Evolutionary conservation across 2,113 vertebrate genomes (phyloP).

Genomic region (Lipotes vexillifer): DNA sequence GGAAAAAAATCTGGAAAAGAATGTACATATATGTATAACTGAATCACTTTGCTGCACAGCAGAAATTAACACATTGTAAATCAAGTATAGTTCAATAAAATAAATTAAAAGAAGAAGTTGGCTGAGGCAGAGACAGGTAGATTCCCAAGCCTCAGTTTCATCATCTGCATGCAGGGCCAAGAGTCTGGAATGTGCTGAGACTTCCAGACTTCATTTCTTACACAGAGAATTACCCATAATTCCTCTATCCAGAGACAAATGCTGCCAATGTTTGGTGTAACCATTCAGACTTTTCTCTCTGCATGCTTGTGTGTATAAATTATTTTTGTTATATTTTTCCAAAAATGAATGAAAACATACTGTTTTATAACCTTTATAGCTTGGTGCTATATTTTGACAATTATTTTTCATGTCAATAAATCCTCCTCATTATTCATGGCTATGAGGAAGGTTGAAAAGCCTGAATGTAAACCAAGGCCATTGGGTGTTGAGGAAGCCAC

Average conservation of each 20-base stretch:
- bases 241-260: too few relatives aligned
- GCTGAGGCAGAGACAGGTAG: neutral
- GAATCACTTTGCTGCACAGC: neutral
- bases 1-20: neutral
- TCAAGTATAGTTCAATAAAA: neutral
- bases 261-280: neutral
- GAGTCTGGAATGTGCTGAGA: neutral
- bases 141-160: neutral
- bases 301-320: neutral
- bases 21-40: neutral
- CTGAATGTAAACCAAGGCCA: neutral
- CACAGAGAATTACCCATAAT: neutral
- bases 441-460: neutral
- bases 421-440: neutral
- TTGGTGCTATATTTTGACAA: neutral
- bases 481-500: neutral
- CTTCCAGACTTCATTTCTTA: neutral
- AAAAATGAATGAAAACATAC: neutral
- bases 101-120: too few relatives aligned
- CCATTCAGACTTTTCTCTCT: neutral
- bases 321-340: neutral
- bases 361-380: neutral
- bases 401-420: neutral
- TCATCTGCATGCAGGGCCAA: neutral
- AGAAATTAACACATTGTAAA: neutral